Conservation (phyloP, 2,888 invertebrate genomes). For the Ceratothoa steindachneri region DNA sequence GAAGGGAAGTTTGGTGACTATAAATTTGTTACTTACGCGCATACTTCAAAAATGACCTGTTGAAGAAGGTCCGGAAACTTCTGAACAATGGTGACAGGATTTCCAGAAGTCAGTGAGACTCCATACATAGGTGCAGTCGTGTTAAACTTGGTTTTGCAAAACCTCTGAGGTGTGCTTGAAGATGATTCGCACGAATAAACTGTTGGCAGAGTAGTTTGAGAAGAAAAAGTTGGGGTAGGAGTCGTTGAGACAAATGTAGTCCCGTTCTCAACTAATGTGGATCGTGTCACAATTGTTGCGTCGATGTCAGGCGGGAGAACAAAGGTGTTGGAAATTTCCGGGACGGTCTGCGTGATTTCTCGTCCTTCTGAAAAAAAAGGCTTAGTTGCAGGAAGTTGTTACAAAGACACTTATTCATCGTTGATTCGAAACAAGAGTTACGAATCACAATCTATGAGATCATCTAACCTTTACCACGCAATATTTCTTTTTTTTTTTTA, state of each 20-base stretch:
- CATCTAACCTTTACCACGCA: too few species aligned
- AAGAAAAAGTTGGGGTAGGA: conserved; percentile 11
- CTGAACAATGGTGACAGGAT: conserved; percentile 88
- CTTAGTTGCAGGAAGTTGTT: too few species aligned
- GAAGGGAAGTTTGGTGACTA: too few species aligned
- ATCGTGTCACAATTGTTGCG: neutral
- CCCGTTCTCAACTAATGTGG: neutral
- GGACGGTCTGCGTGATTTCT: neutral
- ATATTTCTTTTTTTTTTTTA: too few species aligned
- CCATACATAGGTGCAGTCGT: conserved; percentile 93
- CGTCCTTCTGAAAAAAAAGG: neutral
- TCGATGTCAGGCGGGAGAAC: neutral
- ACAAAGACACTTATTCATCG: too few species aligned
- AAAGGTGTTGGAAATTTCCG: neutral
- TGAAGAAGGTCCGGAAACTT: conserved; percentile 88
- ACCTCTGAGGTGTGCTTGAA: conserved; percentile 60
- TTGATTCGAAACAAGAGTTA: too few species aligned
- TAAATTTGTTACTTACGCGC: conserved; percentile 79
- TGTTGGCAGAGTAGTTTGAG: too few species aligned
- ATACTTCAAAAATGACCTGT: conserved; percentile 87
- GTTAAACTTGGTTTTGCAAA: conserved; percentile 84
- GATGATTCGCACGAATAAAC: conserved; percentile 5
- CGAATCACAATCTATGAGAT: too few species aligned
- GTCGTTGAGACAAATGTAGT: neutral
- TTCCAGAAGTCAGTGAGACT: conserved; percentile 85